Percentiles rank a stretch among this genome's conserved stretches.
Conservation (phyloP, 2,888 invertebrate species). For the Micoletzkya japonica region DNA sequence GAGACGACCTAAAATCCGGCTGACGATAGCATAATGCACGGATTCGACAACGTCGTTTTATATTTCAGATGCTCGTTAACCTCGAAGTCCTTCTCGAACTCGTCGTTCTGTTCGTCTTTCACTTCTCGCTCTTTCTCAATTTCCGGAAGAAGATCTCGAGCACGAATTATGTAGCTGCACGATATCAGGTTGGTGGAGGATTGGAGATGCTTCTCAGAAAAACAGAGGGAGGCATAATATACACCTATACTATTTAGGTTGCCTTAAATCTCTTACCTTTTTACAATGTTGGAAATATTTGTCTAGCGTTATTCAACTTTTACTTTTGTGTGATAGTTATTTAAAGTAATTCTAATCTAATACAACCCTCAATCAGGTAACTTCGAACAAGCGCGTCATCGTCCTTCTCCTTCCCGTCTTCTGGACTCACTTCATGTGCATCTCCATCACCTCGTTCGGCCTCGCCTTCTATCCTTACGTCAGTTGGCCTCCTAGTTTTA, state of each 20-base stretch:
- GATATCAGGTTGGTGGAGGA: constrained; percentile 30
- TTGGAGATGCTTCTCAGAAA: no score
- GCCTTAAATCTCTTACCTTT: neutral
- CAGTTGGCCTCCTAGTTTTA: neutral
- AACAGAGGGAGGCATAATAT: no score
- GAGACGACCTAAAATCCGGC: no score
- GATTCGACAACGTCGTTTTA: no score
- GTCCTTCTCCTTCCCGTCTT: constrained; percentile 23
- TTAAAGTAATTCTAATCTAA: no score
- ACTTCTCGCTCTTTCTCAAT: constrained; percentile 27
- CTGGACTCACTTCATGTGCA: constrained; percentile 25
- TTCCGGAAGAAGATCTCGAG: constrained; percentile 20
- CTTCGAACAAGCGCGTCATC: constrained; percentile 25
- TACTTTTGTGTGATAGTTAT: no score
- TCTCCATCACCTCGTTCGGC: constrained; percentile 26
- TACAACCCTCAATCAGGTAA: neutral
- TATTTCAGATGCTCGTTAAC: constrained; percentile 14
- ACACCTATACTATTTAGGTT: no score
- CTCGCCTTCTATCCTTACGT: constrained; percentile 24
- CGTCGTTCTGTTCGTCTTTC: constrained; percentile 16
- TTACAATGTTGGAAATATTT: neutral
- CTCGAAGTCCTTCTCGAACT: constrained; percentile 18
- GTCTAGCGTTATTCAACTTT: neutral
- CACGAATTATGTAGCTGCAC: constrained; percentile 19
- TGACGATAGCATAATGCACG: no score